phyloP scores from a whole-genome alignment of 2,797 vertebrate genomes.

The Enteromius afrohamiltoni region DNA sequence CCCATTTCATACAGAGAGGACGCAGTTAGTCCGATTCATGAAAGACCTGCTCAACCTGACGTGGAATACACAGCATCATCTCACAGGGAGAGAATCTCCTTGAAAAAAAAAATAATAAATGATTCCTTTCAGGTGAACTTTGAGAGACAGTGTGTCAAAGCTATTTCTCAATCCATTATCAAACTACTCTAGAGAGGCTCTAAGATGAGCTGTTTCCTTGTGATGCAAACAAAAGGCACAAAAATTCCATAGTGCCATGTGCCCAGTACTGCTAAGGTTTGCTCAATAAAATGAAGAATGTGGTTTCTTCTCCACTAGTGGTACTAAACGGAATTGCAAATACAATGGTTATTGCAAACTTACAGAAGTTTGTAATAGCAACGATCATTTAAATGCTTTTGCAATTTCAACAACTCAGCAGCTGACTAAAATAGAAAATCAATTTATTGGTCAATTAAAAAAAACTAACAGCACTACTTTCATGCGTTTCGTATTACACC shows the following conservation, averaged over 20 bases:
- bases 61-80: conserved; percentile 17
- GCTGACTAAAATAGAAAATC: not conserved
- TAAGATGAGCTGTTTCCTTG: conserved; percentile 24
- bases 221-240: conserved; percentile 30
- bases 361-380: not conserved
- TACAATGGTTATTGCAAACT: not conserved
- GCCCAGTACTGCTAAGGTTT: not conserved
- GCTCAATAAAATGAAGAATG: not conserved
- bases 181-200: conserved; percentile 38
- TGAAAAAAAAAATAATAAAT: not conserved
- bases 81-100: conserved; percentile 29
- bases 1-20: conserved; percentile 57
- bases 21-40: conserved; percentile 36
- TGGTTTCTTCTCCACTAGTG: not conserved
- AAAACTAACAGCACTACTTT: not conserved
- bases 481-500: not conserved
- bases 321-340: not conserved
- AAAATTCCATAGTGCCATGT: not conserved
- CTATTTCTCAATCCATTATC: conserved; percentile 36
- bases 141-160: conserved; percentile 37
- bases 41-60: conserved; percentile 12
- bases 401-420: no score
- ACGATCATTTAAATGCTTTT: not conserved
- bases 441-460: not conserved
- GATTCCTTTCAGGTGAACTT: conserved; percentile 31